Percentiles rank a stretch among this genome's conserved stretches.
phyloP scores from a whole-genome alignment of 2,113 vertebrate genomes.

The Theristicus caerulescens region DNA sequence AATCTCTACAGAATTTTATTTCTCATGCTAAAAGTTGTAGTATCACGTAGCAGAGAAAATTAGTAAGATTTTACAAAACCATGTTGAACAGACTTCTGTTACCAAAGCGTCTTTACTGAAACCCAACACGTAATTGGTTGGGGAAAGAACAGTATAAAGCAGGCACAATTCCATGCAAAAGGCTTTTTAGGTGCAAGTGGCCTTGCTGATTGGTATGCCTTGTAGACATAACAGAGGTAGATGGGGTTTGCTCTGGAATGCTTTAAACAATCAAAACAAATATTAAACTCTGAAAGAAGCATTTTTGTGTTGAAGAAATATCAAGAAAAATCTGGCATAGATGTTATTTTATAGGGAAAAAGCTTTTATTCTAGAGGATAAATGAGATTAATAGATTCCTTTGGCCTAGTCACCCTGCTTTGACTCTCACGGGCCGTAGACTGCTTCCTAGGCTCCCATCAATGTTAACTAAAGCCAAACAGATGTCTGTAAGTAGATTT shows the following conservation, averaged over 20 bases:
- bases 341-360: neutral
- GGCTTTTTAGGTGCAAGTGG: neutral
- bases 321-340: neutral
- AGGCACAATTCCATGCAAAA: neutral
- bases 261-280: neutral
- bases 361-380: neutral
- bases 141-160: neutral
- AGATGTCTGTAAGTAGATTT: neutral
- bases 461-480: neutral
- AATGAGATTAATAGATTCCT: neutral
- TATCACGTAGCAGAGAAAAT: neutral
- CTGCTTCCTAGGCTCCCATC: neutral
- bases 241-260: neutral
- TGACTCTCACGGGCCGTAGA: rapidly evolving
- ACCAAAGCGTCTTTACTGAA: neutral
- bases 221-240: neutral
- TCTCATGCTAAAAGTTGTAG: neutral
- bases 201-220: neutral
- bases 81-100: neutral
- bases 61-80: neutral
- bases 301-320: neutral
- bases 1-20: neutral
- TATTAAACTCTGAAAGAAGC: neutral
- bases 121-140: neutral
- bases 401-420: neutral